Evolutionary conservation across 2,888 invertebrate genomes (phyloP).

Genomic region (Mythimna loreyi): DNA sequence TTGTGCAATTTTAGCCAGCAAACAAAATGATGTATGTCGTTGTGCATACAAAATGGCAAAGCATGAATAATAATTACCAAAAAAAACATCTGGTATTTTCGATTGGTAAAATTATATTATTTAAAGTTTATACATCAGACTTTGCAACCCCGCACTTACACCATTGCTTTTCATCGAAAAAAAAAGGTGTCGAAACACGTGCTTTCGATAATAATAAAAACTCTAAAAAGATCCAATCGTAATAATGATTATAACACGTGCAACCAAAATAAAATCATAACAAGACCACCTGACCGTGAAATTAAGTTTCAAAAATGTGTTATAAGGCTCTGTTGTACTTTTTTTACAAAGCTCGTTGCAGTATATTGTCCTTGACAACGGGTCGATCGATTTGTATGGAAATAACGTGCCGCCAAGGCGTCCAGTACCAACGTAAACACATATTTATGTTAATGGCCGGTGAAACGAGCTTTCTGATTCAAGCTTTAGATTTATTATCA

Average conservation of each 20-base stretch:
- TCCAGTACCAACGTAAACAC: constrained; percentile 35
- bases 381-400: constrained; percentile 51
- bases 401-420: constrained; percentile 52
- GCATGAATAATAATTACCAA: too few relatives aligned
- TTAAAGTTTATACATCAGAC: too few relatives aligned
- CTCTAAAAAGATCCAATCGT: neutral
- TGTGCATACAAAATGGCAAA: too few relatives aligned
- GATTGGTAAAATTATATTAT: too few relatives aligned
- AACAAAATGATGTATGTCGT: too few relatives aligned
- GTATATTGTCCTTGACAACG: constrained; percentile 26
- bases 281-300: constrained; percentile 43
- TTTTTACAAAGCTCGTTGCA: constrained; percentile 25
- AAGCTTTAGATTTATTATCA: constrained; percentile 21
- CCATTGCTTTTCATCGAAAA: neutral
- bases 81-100: too few relatives aligned
- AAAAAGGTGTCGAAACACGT: constrained; percentile 1
- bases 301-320: constrained; percentile 18
- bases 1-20: too few relatives aligned
- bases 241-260: constrained; percentile 17
- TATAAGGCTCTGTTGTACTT: neutral
- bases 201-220: neutral
- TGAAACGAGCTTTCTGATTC: constrained; percentile 38
- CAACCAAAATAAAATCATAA: constrained; percentile 16
- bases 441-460: constrained; percentile 46
- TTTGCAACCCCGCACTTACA: too few relatives aligned